Conservation (phyloP, 2,797 vertebrate genomes). For the Emydoidea blandingii region DNA sequence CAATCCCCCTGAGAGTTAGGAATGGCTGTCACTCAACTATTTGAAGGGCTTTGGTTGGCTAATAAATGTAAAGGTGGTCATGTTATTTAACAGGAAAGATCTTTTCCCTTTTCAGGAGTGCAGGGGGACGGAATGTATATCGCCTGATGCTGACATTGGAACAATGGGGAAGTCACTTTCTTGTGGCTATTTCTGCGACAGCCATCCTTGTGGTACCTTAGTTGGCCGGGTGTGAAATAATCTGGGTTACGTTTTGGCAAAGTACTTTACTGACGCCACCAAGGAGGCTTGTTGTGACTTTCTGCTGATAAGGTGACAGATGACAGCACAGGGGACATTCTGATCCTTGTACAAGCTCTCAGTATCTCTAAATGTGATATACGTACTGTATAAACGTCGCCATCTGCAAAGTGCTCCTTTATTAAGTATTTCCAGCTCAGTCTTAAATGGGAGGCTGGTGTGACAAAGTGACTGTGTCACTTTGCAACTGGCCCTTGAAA, state of each 20-base stretch:
- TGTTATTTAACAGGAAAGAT: not conserved
- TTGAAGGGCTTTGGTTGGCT: not conserved
- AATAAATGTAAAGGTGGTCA: not conserved
- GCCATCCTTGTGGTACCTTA: fast-evolving
- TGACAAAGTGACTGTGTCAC: constrained; percentile 72
- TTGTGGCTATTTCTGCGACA: fast-evolving
- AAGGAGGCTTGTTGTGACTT: not conserved
- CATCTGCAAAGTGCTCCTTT: constrained; percentile 60
- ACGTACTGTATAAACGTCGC: constrained; percentile 23
- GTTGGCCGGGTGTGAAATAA: fast-evolving
- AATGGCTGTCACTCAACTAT: not conserved
- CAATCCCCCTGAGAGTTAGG: not conserved
- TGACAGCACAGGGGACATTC: not conserved
- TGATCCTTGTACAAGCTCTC: not conserved
- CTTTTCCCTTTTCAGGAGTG: not conserved
- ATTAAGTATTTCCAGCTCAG: constrained; percentile 32
- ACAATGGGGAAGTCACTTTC: fast-evolving
- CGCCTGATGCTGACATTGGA: not conserved
- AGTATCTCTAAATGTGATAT: constrained; percentile 43
- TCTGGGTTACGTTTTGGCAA: fast-evolving
- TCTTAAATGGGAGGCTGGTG: constrained; percentile 45
- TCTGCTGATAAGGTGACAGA: not conserved
- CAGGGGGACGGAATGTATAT: not conserved
- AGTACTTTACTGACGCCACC: fast-evolving
- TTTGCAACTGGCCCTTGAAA: constrained; percentile 70